Evolutionary conservation across 2,113 vertebrate species (phyloP).

Genomic region (Paraplagusia blochii): DNA sequence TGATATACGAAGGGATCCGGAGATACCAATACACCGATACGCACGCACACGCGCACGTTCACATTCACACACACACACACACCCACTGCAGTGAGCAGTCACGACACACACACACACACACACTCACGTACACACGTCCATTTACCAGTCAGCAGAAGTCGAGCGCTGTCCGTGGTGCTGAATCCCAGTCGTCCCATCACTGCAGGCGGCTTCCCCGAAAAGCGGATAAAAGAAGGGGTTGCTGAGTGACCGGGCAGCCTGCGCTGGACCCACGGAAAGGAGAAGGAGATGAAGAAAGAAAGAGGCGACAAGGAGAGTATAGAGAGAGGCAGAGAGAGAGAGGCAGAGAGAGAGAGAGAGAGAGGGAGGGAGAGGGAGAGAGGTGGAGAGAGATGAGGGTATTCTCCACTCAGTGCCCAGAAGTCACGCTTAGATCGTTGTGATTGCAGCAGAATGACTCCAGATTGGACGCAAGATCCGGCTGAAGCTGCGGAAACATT

Average conservation of each 20-base stretch:
- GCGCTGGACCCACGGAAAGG: conserved; percentile 44
- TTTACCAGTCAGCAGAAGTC: conserved; percentile 59
- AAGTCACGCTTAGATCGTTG: conserved; percentile 70
- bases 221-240: conserved; percentile 14
- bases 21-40: background rate
- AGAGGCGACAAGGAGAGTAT: conserved; percentile 22
- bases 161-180: conserved; percentile 73
- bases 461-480: conserved; percentile 65
- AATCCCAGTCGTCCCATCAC: conserved; percentile 65
- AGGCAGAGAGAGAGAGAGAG: conserved; percentile 13
- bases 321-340: conserved; percentile 14
- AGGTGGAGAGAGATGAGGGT: conserved; percentile 36
- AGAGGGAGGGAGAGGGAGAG: conserved; percentile 9
- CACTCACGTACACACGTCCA: conserved; percentile 13
- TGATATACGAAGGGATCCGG: background rate
- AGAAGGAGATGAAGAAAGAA: conserved; percentile 29
- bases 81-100: conserved; percentile 21
- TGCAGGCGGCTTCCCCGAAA: conserved; percentile 36
- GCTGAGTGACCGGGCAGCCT: conserved; percentile 33
- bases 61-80: conserved; percentile 8
- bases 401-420: conserved; percentile 54
- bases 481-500: conserved; percentile 36
- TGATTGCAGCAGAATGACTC: conserved; percentile 64
- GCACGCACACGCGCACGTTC: background rate
- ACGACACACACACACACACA: conserved; percentile 21